These are phyloP conservation scores for Chloroceryle inda DNA, from an alignment of 2,797 vertebrate genomes.

Conservation along the genomic window DNA sequence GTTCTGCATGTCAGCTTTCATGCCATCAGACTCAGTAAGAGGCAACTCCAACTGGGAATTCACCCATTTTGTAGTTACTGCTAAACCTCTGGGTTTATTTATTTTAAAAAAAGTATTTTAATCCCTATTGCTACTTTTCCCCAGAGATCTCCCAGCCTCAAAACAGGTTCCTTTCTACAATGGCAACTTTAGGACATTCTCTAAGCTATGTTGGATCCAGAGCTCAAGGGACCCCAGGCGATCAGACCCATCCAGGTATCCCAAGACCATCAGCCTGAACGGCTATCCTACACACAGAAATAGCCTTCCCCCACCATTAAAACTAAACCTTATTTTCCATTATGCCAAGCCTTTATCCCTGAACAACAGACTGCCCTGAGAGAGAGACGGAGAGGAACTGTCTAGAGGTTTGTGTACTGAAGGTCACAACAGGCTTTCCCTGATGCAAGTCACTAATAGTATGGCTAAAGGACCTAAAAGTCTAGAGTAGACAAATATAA, in stretches of 20 bases:
- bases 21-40: background rate
- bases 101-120: slow-evolving; percentile 2
- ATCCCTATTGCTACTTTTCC: background rate
- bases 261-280: background rate
- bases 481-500: slow-evolving; percentile 12
- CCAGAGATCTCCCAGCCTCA: background rate
- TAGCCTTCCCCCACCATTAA: background rate
- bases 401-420: background rate
- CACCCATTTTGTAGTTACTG: slow-evolving; percentile 1
- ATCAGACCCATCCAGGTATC: background rate
- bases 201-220: background rate
- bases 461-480: background rate
- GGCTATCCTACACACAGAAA: background rate
- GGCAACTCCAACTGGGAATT: background rate
- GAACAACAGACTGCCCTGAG: background rate
- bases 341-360: background rate
- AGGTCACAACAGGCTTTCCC: slow-evolving; percentile 14
- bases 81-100: background rate
- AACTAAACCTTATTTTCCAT: slow-evolving; percentile 1
- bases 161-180: background rate
- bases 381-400: background rate
- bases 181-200: background rate
- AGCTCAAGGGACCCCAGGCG: background rate
- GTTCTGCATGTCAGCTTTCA: background rate
- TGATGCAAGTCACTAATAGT: background rate